Evolutionary conservation across 2,888 invertebrate genomes (phyloP).

Genomic region (Cephus pygmeus): DNA sequence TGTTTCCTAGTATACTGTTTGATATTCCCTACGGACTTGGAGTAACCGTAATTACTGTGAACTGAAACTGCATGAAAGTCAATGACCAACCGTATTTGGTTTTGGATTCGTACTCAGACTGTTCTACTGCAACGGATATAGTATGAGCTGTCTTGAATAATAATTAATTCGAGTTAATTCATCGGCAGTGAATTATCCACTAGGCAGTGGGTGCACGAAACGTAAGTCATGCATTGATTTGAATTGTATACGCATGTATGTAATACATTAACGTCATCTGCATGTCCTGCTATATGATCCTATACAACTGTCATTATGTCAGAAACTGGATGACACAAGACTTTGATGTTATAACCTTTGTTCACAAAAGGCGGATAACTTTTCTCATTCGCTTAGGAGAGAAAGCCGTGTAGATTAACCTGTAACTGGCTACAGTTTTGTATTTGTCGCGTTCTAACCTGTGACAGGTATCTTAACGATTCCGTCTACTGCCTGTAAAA

Average conservation of each 20-base stretch:
- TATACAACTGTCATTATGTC: not conserved
- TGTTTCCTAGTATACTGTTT: not conserved
- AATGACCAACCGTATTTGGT: constrained; percentile 51
- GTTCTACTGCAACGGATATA: constrained; percentile 45
- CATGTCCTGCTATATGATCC: not conserved
- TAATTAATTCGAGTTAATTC: constrained; percentile 33
- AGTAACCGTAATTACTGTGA: constrained; percentile 14
- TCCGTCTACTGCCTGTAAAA: not conserved
- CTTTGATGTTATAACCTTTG: not conserved
- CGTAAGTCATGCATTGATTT: not conserved
- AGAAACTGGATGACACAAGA: not conserved
- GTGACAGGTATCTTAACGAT: not conserved
- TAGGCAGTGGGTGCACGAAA: not conserved
- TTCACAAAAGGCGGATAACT: not conserved
- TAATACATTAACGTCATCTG: not conserved
- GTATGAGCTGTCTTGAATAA: constrained; percentile 41
- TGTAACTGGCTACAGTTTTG: not conserved
- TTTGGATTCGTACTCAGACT: constrained; percentile 43
- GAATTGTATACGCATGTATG: not conserved
- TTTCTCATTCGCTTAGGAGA: not conserved
- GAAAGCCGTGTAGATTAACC: not conserved
- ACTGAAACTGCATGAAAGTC: constrained; percentile 30
- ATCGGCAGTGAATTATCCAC: not conserved
- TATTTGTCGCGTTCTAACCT: not conserved
- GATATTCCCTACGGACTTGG: constrained; percentile 21